A percentile compares a stretch with the other conserved stretches of the same genome.
These are phyloP conservation scores for Eugnorisma glareosa DNA, from an alignment of 2,888 invertebrate species.

Conservation along the genomic window DNA sequence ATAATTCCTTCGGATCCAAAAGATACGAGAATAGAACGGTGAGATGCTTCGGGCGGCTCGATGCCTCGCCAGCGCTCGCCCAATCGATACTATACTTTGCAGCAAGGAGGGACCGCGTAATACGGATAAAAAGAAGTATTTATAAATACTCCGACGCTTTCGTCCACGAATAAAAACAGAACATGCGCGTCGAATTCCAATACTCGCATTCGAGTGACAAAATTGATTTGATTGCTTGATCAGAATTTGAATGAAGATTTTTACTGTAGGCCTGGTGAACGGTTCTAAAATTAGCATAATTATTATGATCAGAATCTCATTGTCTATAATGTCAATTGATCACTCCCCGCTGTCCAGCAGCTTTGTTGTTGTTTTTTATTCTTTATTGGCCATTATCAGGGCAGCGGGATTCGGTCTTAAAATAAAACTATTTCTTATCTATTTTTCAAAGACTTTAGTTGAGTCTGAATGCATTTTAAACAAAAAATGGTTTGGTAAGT, in stretches of 20 bases:
- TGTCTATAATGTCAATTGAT: background rate
- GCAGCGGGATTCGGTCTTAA: background rate
- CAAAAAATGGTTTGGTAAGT: background rate
- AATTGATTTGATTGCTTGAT: slow-evolving; percentile 46
- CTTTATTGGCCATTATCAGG: background rate
- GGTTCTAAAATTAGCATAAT: slow-evolving; percentile 27
- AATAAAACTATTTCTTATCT: background rate
- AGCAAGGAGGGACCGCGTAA: slow-evolving; percentile 72
- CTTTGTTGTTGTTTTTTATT: background rate
- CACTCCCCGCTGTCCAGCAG: background rate
- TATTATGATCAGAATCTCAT: background rate
- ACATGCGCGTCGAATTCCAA: slow-evolving; percentile 48
- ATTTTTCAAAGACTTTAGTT: too few species aligned
- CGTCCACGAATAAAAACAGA: slow-evolving; percentile 62
- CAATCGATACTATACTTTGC: slow-evolving; percentile 84
- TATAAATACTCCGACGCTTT: slow-evolving; percentile 68
- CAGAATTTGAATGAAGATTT: slow-evolving; percentile 13
- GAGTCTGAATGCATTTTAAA: background rate
- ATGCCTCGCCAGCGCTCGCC: slow-evolving; percentile 72
- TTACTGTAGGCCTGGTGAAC: background rate
- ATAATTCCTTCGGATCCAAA: slow-evolving; percentile 76
- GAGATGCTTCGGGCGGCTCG: slow-evolving; percentile 66
- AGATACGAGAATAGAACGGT: slow-evolving; percentile 80
- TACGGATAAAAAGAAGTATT: slow-evolving; percentile 70
- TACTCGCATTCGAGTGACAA: slow-evolving; percentile 59